Evolutionary conservation across 1,140 invertebrate species (phyloP), one percentile per base, ranked within the genome.

Genomic region (Coptotermes formosanus): DNA sequence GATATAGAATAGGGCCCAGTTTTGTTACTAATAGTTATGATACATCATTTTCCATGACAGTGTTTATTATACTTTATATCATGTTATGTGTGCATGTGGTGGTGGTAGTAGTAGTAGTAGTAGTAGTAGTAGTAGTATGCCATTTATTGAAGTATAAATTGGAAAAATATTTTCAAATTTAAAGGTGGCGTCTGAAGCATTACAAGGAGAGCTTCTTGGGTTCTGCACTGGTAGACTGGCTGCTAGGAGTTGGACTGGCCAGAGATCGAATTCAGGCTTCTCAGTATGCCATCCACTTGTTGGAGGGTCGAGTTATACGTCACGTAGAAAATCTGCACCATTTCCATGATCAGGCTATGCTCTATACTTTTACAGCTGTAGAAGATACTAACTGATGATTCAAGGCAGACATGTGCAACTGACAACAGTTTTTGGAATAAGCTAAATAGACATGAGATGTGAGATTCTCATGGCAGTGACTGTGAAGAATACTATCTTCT

Each of bases 141-240:
- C 45, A 23, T 82, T 43, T 83, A 52, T 69, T 48, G 87, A 85
- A 45, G 59, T 86, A 30, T 25, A 69, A 69, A 55, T 82, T 32
- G 69, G 21, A 55, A 16, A 7, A n/a, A 25, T 75, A 25, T n/a
- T 75, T 75, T 75, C 14, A 19, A 2, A 48, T 89, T 89, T 91
- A 89, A 64, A 93, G 96, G 88, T 95, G 95, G 92, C 91, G 95
- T 84, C 92, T 97, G 87, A 94, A 94, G 87, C 92, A 94, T 11
- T 97, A 97, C 88, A 93, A 93, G 64, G 92, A 93, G 87, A 96
- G 96, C 21, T 99, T 99, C 90, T 95, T 94, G 88, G 97, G 97
- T 32, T 93, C 92, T 86, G 95, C 96, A 88, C 93, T 99, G 44
- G 95, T 97, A 30, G 94, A 96, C 89, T 99, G 97, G 97, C 92